These are phyloP conservation scores for Campaea margaritaria DNA, from an alignment of 2,888 invertebrate species.

Conservation along the genomic window DNA sequence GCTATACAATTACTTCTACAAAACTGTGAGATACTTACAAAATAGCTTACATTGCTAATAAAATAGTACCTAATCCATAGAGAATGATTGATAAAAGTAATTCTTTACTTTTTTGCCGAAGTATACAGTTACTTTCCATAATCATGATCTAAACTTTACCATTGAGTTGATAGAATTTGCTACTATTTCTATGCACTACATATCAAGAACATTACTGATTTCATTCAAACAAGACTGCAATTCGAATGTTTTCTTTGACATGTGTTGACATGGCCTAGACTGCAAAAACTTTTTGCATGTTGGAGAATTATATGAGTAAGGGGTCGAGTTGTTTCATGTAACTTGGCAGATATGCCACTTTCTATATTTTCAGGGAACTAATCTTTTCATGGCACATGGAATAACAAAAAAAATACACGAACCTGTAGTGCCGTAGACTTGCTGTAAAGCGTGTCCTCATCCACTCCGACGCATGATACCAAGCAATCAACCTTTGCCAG, in stretches of 20 bases:
- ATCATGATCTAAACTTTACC: too few relatives aligned
- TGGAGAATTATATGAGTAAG: neutral
- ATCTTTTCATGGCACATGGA: conserved; percentile 60
- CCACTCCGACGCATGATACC: conserved; percentile 95
- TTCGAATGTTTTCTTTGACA: too few relatives aligned
- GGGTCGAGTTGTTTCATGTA: neutral
- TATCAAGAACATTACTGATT: neutral
- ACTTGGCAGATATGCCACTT: neutral
- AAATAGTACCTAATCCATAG: too few relatives aligned
- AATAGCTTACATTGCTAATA: too few relatives aligned
- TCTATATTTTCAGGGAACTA: conserved; percentile 3
- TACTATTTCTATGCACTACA: too few relatives aligned
- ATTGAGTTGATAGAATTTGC: too few relatives aligned
- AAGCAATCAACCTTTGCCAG: conserved; percentile 95
- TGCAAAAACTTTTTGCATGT: neutral
- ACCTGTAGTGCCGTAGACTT: conserved; percentile 98
- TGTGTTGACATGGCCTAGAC: too few relatives aligned
- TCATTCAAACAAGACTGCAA: neutral
- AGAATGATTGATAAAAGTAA: too few relatives aligned
- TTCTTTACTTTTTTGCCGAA: too few relatives aligned
- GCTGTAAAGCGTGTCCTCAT: conserved; percentile 98
- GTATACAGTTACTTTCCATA: too few relatives aligned
- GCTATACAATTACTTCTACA: too few relatives aligned
- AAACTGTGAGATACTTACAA: too few relatives aligned
- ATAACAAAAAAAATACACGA: conserved; percentile 50